phyloP scores from a whole-genome alignment of 1,140 invertebrate genomes.

The Drosophila novamexicana region DNA sequence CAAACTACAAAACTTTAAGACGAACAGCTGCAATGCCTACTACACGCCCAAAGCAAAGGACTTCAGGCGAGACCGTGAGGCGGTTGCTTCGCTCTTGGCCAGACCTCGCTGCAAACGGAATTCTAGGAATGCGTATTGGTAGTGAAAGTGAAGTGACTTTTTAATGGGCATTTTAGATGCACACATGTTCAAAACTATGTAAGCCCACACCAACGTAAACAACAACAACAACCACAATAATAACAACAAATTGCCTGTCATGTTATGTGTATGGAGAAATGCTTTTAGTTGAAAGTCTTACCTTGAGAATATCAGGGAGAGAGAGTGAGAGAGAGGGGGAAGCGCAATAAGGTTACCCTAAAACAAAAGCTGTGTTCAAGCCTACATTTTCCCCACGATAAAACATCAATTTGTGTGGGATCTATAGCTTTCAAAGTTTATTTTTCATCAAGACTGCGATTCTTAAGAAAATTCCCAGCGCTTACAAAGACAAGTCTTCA shows the following conservation, averaged over 20 bases:
- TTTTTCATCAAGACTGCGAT: not conserved
- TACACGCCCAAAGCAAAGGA: not conserved
- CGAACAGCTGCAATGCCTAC: not conserved
- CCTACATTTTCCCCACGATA: slow-evolving; percentile 9
- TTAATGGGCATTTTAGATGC: slow-evolving; percentile 13
- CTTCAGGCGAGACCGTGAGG: not conserved
- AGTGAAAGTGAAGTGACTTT: slow-evolving; percentile 54
- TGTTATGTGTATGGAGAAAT: slow-evolving; percentile 51
- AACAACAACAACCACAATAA: slow-evolving; percentile 11
- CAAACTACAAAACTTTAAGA: slow-evolving; percentile 7
- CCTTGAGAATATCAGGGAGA: not conserved
- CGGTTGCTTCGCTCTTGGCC: not conserved
- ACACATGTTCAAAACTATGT: slow-evolving; percentile 22
- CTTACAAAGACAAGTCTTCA: too few species aligned
- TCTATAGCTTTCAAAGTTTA: not conserved
- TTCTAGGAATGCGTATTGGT: slow-evolving; percentile 43
- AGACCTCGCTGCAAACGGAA: not conserved
- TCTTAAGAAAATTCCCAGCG: slow-evolving; percentile 3
- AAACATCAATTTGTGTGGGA: slow-evolving; percentile 37
- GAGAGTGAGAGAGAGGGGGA: not conserved
- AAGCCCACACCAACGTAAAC: slow-evolving; percentile 2
- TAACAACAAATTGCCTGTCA: slow-evolving; percentile 54
- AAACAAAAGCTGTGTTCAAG: slow-evolving; percentile 74
- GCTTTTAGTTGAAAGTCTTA: slow-evolving; percentile 68
- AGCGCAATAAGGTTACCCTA: slow-evolving; percentile 32